Evolutionary conservation across 2,888 invertebrate species (phyloP), one percentile per base, ranked within the genome.

Genomic region (Hanleya hanleyi): DNA sequence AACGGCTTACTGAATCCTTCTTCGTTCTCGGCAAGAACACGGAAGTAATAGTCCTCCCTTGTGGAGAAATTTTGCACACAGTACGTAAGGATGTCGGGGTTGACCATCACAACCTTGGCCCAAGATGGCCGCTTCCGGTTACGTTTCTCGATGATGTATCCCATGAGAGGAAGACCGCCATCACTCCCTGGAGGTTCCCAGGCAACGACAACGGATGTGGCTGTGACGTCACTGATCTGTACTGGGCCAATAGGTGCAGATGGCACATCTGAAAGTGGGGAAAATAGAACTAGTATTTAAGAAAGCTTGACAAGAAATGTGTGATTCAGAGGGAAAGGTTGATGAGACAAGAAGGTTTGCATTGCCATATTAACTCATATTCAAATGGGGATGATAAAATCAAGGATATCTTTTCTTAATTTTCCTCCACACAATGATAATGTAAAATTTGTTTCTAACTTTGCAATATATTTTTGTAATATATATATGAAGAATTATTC

Each of bases 1-100:
- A 81, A 62, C 26, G 84, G 81, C 26, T 74, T 73, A 66, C 84
- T 82, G 22, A 77, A 76, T 35, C 97, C 97, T 88, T 96, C 96
- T 80, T 95, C 93, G 91, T 97, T 97, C 71, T 95, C 93, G 0
- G 97, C 96, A 0, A 96, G 96, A 15, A 97, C 93, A 70, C 96
- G 93, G 91, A 97, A 96, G 88, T 95, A 94, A 89, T 97, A 97
- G 57, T 83, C 80, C 37, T 76, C 77, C 33, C 84, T 81, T 37
- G 82, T 81, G 37, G 82, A 74, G 64, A 86, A 76, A 67, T 81
- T 79, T 61, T 76, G 76, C 15, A 84, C 78, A 61, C 81, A 81
- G 77, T 77, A 85, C 57, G 79, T 79, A 12, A 77, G 77, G 22
- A 77, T 66, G 69, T 75, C 61, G 4, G 82, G 70, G n/a, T 76